Conservation (phyloP, 2,113 vertebrate genomes). For the Spermophilus dauricus region DNA sequence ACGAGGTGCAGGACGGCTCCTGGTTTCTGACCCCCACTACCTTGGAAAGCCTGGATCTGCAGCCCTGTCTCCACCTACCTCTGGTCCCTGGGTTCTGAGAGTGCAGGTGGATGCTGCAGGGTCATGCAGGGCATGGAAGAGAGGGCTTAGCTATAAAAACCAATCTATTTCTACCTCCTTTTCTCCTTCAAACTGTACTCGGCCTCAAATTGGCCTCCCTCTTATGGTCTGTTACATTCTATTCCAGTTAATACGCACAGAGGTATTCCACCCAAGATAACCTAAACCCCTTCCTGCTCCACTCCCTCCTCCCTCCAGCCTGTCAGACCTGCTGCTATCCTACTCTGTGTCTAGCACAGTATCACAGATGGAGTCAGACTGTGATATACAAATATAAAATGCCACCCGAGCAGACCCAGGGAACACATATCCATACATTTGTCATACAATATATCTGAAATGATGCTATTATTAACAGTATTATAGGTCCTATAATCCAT, state of each 20-base stretch:
- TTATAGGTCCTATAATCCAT: constrained; percentile 68
- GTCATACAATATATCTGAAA: constrained; percentile 65
- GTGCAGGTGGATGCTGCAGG: not conserved
- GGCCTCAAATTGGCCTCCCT: not conserved
- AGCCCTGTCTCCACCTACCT: not conserved
- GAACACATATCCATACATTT: constrained; percentile 5
- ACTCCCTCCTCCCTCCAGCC: not conserved
- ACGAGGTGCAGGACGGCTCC: rapidly evolving
- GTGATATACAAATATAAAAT: not conserved
- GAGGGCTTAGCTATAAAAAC: not conserved
- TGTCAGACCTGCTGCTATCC: not conserved
- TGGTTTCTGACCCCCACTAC: not conserved
- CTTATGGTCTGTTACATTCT: not conserved
- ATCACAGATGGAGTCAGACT: not conserved
- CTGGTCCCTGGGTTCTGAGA: not conserved
- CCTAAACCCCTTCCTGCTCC: rapidly evolving
- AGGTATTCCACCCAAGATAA: not conserved
- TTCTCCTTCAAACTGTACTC: not conserved
- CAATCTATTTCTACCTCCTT: not conserved
- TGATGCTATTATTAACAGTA: constrained; percentile 71
- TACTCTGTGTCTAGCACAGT: not conserved
- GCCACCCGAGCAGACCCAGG: not conserved
- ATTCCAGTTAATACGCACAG: not conserved
- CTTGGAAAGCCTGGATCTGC: not conserved
- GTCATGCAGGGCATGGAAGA: not conserved